Conservation (phyloP, 2,113 vertebrate species). For the Anhinga anhinga region DNA sequence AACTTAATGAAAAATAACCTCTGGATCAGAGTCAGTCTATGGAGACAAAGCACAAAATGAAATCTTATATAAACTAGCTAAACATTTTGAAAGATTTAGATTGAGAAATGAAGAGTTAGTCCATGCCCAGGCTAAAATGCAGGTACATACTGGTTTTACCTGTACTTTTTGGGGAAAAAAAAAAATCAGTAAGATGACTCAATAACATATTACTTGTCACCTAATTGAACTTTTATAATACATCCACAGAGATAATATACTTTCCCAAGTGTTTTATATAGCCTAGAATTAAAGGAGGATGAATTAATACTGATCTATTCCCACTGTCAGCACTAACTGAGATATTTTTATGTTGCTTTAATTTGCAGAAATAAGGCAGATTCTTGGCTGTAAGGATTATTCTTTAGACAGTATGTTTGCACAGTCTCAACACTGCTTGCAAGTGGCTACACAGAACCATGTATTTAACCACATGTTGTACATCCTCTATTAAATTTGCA, state of each 20-base stretch:
- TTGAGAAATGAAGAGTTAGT: not conserved
- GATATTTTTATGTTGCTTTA: not conserved
- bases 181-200: not conserved
- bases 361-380: not conserved
- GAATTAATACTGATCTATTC: not conserved
- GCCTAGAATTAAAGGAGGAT: not conserved
- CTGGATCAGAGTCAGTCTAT: not conserved
- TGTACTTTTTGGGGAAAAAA: not conserved
- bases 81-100: not conserved
- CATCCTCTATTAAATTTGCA: not conserved
- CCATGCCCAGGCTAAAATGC: not conserved
- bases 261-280: not conserved
- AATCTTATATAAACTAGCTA: not conserved
- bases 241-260: not conserved
- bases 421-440: not conserved
- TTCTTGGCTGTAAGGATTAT: not conserved
- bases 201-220: not conserved
- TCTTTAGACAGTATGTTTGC: not conserved
- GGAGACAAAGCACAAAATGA: not conserved
- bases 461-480: not conserved
- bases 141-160: not conserved
- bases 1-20: not conserved
- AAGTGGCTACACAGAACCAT: not conserved
- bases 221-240: not conserved
- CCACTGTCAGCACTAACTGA: not conserved